A percentile compares a stretch with the other conserved stretches of the same genome.
These are phyloP conservation scores for Diploscapter pachys DNA, from an alignment of 1,140 invertebrate genomes.

Conservation along the genomic window DNA sequence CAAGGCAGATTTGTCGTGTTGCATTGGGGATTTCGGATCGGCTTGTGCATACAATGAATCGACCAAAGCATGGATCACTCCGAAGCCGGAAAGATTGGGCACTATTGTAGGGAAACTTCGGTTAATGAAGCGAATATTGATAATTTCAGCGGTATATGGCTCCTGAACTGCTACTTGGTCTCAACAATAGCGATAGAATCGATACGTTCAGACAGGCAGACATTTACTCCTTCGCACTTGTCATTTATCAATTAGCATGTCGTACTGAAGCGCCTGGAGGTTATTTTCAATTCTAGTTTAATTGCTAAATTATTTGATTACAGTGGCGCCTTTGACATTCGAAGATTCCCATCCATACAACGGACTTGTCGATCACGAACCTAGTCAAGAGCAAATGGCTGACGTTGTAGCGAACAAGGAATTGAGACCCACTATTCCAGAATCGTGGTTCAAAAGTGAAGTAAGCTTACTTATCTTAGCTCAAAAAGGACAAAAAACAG, in stretches of 20 bases:
- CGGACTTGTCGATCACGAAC: constrained; percentile 1
- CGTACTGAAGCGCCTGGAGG: neutral
- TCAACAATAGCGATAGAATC: neutral
- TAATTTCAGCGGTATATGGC: constrained; percentile 21
- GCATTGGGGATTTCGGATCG: constrained; percentile 11
- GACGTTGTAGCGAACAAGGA: constrained; percentile 2
- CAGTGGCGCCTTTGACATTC: neutral
- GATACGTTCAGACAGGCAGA: constrained; percentile 4
- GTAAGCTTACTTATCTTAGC: neutral
- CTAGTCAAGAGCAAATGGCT: constrained; percentile 3
- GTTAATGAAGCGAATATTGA: neutral
- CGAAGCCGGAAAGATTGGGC: neutral
- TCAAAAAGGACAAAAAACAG: too few relatives aligned
- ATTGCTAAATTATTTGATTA: neutral
- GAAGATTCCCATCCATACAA: neutral
- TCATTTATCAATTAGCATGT: constrained; percentile 9
- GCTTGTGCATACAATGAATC: neutral
- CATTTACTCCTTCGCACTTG: constrained; percentile 11
- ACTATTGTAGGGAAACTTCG: neutral
- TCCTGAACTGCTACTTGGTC: constrained; percentile 10
- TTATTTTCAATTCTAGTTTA: too few relatives aligned
- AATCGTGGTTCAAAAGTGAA: neutral
- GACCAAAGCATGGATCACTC: constrained; percentile 5
- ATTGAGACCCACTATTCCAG: neutral
- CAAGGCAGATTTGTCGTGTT: constrained; percentile 18